Percentiles rank a stretch among this genome's conserved stretches.
Conservation (phyloP, 1,140 invertebrate species). For the Hyposmocoma kahamanoa region DNA sequence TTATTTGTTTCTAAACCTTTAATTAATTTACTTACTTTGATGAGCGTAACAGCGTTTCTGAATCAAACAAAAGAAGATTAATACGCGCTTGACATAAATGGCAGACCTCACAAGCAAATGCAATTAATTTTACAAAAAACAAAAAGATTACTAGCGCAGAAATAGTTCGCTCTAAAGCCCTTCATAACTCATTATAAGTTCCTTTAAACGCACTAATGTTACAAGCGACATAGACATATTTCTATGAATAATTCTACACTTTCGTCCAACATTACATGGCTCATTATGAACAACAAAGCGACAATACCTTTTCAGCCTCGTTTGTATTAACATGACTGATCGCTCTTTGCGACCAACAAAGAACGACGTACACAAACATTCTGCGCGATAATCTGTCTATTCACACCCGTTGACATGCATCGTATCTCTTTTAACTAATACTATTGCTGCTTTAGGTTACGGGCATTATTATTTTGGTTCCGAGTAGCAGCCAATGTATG, state of each 20-base stretch:
- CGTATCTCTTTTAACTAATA: background rate
- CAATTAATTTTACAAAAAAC: no score
- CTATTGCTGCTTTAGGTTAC: background rate
- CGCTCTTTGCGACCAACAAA: slow-evolving; percentile 49
- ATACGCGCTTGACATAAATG: no score
- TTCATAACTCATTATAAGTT: background rate
- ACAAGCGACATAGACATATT: slow-evolving; percentile 22
- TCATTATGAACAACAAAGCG: slow-evolving; percentile 25
- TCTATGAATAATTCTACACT: slow-evolving; percentile 26
- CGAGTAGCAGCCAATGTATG: background rate
- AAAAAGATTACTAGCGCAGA: no score
- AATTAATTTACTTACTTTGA: no score
- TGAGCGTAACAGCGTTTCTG: no score
- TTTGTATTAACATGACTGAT: slow-evolving; percentile 60
- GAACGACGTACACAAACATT: slow-evolving; percentile 46
- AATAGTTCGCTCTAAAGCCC: background rate
- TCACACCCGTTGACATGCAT: background rate
- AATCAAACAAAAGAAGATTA: no score
- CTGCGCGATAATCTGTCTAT: slow-evolving; percentile 18
- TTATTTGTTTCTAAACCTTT: no score
- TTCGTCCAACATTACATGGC: slow-evolving; percentile 20
- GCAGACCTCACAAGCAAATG: no score
- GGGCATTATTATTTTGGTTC: background rate
- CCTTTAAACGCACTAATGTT: background rate
- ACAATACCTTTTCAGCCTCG: slow-evolving; percentile 45